phyloP scores from a whole-genome alignment of 2,888 invertebrate species.

The Heliconius aoede region DNA sequence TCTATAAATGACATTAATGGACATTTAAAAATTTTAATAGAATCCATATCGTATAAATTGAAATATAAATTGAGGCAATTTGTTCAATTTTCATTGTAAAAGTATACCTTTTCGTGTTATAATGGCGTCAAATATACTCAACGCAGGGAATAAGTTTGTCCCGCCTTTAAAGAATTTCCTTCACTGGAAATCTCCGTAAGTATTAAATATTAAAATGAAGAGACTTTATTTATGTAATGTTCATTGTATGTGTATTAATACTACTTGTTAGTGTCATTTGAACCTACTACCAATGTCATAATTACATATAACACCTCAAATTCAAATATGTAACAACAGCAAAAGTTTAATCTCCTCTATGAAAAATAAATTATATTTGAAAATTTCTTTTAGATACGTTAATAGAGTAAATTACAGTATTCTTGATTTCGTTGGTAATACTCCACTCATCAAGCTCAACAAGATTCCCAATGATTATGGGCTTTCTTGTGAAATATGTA shows the following conservation, averaged over 20 bases:
- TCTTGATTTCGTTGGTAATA: constrained; percentile 90
- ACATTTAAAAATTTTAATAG: constrained; percentile 4
- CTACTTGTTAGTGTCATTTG: neutral
- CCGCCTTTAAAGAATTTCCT: constrained; percentile 17
- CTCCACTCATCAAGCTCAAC: constrained; percentile 90
- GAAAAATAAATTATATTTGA: too few species aligned
- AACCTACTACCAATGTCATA: too few species aligned
- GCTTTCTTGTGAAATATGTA: constrained; percentile 92
- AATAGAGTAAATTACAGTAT: constrained; percentile 81
- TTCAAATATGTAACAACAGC: too few species aligned
- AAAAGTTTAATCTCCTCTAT: too few species aligned
- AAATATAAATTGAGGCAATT: constrained; percentile 2
- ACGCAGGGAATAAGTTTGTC: constrained; percentile 23
- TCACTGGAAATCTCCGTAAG: constrained; percentile 42
- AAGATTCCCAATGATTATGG: constrained; percentile 89
- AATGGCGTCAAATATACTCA: constrained; percentile 41
- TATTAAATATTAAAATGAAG: neutral
- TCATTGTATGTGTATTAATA: too few species aligned
- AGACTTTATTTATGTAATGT: too few species aligned
- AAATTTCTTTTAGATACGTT: constrained; percentile 32
- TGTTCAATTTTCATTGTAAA: neutral
- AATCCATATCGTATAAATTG: constrained; percentile 11
- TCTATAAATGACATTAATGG: neutral
- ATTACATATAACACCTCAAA: too few species aligned
- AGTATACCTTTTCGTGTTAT: neutral